Percentiles rank a stretch among this genome's conserved stretches.
Conservation (phyloP, 2,113 vertebrate genomes). For the Centrocercus urophasianus region DNA sequence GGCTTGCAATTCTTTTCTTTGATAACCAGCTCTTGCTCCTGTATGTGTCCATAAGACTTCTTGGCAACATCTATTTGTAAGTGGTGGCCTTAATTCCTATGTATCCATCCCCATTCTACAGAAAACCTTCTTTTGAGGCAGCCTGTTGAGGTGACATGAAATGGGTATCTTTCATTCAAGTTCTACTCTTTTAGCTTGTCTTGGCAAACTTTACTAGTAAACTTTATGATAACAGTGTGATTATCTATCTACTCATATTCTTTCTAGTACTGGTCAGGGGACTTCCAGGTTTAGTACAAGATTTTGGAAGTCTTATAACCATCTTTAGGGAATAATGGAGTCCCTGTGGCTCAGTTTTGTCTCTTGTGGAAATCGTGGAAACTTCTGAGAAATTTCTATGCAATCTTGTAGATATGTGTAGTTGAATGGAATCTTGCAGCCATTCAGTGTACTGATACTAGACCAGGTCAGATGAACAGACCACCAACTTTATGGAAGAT, state of each 20-base stretch:
- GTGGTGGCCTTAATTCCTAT: constrained; percentile 13
- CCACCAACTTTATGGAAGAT: neutral
- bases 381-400: neutral
- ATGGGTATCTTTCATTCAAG: constrained; percentile 16
- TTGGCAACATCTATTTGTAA: neutral
- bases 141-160: neutral
- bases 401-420: neutral
- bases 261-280: neutral
- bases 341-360: neutral
- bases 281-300: neutral
- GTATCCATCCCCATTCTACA: neutral
- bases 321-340: neutral
- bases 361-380: neutral
- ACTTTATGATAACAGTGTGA: neutral
- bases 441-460: neutral
- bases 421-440: neutral
- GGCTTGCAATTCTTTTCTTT: constrained; percentile 10
- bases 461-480: neutral
- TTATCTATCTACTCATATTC: neutral
- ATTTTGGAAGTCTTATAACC: neutral
- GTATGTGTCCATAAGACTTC: neutral
- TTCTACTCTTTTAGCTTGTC: constrained; percentile 8
- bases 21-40: neutral
- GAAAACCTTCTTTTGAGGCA: constrained; percentile 1
- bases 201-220: neutral